Conservation (phyloP, 2,113 vertebrate genomes). For the Entomyzon cyanotis region DNA sequence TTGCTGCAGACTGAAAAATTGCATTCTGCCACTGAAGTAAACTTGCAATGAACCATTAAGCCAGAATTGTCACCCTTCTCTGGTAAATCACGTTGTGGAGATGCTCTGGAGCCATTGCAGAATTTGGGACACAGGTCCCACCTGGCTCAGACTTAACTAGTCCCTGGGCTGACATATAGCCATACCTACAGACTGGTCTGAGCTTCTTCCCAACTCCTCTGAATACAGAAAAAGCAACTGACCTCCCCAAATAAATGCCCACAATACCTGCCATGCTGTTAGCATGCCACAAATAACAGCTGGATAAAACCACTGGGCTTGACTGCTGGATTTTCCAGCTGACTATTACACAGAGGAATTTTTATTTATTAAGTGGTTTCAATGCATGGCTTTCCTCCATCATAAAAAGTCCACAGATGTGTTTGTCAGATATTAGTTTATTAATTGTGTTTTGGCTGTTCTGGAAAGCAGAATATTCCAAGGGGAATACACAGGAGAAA, state of each 20-base stretch:
- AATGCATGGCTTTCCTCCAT: not conserved
- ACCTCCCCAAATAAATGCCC: not conserved
- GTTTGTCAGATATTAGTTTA: not conserved
- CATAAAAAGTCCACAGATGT: not conserved
- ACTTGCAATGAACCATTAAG: not conserved
- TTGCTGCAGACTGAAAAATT: constrained; percentile 6
- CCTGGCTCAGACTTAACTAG: not conserved
- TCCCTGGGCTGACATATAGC: not conserved
- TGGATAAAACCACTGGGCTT: not conserved
- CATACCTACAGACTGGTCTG: not conserved
- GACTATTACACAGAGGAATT: not conserved
- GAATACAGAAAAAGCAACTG: not conserved
- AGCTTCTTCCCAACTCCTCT: not conserved
- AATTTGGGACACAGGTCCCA: not conserved
- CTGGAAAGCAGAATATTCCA: not conserved
- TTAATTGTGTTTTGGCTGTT: not conserved
- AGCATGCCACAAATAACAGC: not conserved
- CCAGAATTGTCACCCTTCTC: not conserved
- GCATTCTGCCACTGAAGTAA: not conserved
- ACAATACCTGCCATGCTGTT: not conserved
- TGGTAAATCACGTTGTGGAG: not conserved
- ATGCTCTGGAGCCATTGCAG: not conserved
- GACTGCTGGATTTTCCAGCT: constrained; percentile 23
- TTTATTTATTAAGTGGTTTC: not conserved
- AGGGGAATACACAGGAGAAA: not conserved